Evolutionary conservation across 2,113 vertebrate species (phyloP).

Genomic region (Barbus barbus): DNA sequence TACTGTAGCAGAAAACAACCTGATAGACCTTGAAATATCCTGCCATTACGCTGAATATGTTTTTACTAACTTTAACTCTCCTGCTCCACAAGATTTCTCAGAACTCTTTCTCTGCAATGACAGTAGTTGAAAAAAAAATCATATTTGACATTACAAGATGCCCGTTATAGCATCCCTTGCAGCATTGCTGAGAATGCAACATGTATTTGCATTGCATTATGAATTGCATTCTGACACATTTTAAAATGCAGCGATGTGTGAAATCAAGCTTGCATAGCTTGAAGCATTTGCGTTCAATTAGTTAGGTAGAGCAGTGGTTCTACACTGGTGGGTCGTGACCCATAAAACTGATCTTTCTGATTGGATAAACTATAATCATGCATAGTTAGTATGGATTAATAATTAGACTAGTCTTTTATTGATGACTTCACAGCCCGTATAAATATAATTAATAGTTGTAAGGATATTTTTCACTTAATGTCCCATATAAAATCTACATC

Average conservation of each 20-base stretch:
- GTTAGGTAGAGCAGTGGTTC: neutral
- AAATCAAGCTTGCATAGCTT: constrained; percentile 18
- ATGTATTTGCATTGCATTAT: neutral
- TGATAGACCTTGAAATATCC: neutral
- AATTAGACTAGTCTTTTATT: neutral
- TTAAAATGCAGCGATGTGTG: neutral
- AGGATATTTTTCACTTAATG: neutral
- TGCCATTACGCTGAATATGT: neutral
- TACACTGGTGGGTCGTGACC: neutral
- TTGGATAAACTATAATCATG: neutral
- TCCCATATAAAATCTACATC: neutral
- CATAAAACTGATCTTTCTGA: neutral
- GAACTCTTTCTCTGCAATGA: neutral
- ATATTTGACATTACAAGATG: neutral
- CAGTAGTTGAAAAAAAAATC: neutral
- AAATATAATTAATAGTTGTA: neutral
- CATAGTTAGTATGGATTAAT: neutral
- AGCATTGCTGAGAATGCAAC: neutral
- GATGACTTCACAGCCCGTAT: neutral
- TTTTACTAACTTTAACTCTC: neutral
- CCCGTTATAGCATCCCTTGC: neutral
- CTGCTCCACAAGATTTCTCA: neutral
- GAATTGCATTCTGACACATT: neutral
- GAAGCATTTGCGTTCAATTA: neutral
- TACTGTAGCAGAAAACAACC: neutral